These are phyloP conservation scores for Muscina levida DNA, from an alignment of 2,888 invertebrate species.

Conservation along the genomic window DNA sequence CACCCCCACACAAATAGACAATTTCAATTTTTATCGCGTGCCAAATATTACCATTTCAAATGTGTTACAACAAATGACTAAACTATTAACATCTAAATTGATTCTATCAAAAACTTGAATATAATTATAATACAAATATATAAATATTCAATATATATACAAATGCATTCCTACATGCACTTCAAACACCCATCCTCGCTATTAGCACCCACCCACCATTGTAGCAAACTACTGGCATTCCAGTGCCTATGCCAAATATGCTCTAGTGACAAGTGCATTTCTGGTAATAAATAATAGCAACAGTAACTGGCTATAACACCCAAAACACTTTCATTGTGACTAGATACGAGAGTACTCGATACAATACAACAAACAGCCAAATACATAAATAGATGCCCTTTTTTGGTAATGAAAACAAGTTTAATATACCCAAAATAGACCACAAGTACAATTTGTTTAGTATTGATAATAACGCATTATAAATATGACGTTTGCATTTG, in stretches of 20 bases:
- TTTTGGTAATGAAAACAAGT: slow-evolving; percentile 52
- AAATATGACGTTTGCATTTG: slow-evolving; percentile 11
- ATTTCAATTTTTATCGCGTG: slow-evolving; percentile 22
- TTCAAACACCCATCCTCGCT: slow-evolving; percentile 25
- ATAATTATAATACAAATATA: neutral
- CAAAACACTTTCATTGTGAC: slow-evolving; percentile 24
- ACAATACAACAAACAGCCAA: no score
- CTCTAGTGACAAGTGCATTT: slow-evolving; percentile 55
- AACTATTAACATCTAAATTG: neutral
- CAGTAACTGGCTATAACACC: slow-evolving; percentile 28
- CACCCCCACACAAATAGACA: no score
- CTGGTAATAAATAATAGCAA: slow-evolving; percentile 6
- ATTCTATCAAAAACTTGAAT: neutral
- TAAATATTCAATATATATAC: no score
- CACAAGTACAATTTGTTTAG: no score
- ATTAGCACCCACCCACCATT: slow-evolving; percentile 13
- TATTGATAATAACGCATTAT: no score
- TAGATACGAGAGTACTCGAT: no score
- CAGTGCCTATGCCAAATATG: slow-evolving; percentile 6
- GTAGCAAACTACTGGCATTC: slow-evolving; percentile 5
- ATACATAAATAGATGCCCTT: slow-evolving; percentile 60
- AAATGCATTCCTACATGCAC: slow-evolving; percentile 16
- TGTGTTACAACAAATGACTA: neutral
- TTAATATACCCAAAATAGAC: slow-evolving; percentile 4
- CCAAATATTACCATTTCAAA: slow-evolving; percentile 29